phyloP scores from a whole-genome alignment of 2,113 vertebrate species.

The Acanthisitta chloris region DNA sequence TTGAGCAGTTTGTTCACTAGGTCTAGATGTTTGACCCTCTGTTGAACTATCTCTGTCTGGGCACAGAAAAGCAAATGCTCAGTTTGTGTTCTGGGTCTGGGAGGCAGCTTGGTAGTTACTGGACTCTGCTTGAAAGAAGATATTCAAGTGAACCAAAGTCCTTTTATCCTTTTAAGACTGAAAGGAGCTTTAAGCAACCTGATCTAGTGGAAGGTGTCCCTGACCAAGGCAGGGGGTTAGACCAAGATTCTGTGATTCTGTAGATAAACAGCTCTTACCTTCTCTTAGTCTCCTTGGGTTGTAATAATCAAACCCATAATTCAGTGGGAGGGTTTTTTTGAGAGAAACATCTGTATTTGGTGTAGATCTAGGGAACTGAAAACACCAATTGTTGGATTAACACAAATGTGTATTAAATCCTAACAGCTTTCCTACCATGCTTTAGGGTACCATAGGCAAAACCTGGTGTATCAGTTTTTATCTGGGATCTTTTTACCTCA shows the following conservation, averaged over 20 bases:
- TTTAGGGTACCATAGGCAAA: neutral
- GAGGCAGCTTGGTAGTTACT: neutral
- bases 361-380: neutral
- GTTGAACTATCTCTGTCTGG: neutral
- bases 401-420: neutral
- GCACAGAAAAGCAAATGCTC: neutral
- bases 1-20: neutral
- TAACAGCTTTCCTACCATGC: neutral
- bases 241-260: neutral
- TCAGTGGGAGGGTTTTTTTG: neutral
- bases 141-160: neutral
- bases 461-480: neutral
- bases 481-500: neutral
- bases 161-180: neutral
- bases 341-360: neutral
- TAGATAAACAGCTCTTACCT: neutral
- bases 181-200: neutral
- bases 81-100: neutral
- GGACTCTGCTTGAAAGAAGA: neutral
- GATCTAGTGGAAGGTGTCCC: neutral
- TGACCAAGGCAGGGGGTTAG: neutral
- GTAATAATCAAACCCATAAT: neutral
- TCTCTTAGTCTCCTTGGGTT: neutral
- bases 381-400: accelerated
- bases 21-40: neutral